These are phyloP conservation scores for Alitta virens DNA, from an alignment of 2,888 invertebrate genomes.

Conservation along the genomic window DNA sequence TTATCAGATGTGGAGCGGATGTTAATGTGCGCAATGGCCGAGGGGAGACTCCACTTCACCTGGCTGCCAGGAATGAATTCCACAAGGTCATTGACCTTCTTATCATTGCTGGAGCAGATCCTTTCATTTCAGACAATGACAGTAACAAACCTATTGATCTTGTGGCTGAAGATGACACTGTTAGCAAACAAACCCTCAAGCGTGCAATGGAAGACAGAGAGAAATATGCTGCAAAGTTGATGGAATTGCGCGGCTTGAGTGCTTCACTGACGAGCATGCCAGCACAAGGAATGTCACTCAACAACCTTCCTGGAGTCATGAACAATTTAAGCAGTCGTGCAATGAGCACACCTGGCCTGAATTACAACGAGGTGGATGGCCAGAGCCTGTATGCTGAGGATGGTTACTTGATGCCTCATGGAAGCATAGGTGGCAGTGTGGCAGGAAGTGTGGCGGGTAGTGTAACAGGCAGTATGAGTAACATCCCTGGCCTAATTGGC, in stretches of 20 bases:
- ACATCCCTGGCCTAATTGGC: too few relatives aligned
- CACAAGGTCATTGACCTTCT: constrained; percentile 31
- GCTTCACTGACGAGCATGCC: constrained; percentile 14
- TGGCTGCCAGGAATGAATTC: constrained; percentile 33
- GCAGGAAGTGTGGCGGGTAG: too few relatives aligned
- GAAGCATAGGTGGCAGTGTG: background rate
- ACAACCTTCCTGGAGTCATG: constrained; percentile 7
- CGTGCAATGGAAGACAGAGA: constrained; percentile 27
- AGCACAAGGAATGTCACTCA: constrained; percentile 4
- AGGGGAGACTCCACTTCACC: constrained; percentile 32
- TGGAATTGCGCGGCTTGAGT: constrained; percentile 28
- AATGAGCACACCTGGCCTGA: constrained; percentile 14
- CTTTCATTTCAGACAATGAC: constrained; percentile 28
- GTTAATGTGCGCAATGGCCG: constrained; percentile 27
- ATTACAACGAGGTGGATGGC: constrained; percentile 2
- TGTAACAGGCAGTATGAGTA: too few relatives aligned
- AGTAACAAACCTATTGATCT: constrained; percentile 30
- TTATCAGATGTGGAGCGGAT: constrained; percentile 30
- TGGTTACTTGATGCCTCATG: constrained; percentile 11
- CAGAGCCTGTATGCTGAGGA: constrained; percentile 9
- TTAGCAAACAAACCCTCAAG: constrained; percentile 28
- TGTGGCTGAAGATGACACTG: constrained; percentile 29
- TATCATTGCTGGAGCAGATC: constrained; percentile 27
- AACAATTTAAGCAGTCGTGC: background rate
- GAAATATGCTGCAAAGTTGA: constrained; percentile 23